Percentiles rank a stretch among this genome's conserved stretches.
Conservation (phyloP, 2,113 vertebrate species). For the Chaetura pelagica region DNA sequence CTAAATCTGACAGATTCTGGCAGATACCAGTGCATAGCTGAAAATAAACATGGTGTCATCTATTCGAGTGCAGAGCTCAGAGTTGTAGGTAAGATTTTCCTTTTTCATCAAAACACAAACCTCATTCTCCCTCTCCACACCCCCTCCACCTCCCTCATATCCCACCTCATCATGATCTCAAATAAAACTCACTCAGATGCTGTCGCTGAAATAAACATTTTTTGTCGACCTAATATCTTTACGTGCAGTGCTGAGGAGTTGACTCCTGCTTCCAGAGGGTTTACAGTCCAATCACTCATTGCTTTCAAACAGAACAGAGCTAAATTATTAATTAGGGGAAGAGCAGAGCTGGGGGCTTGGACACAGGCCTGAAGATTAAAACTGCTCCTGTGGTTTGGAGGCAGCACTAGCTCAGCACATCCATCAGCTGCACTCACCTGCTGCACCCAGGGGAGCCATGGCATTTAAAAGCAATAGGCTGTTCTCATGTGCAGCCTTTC, state of each 20-base stretch:
- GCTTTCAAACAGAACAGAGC: constrained; percentile 4
- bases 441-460: background rate
- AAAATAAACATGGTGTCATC: constrained; percentile 95
- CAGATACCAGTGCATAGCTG: constrained; percentile 96
- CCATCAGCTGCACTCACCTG: background rate
- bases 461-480: background rate
- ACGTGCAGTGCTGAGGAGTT: background rate
- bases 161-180: background rate
- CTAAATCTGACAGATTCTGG: constrained; percentile 92
- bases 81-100: constrained; percentile 88
- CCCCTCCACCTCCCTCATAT: background rate
- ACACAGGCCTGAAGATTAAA: background rate
- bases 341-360: background rate
- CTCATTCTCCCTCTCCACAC: background rate
- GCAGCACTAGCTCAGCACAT: background rate
- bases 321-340: constrained; percentile 33
- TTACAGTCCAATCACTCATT: background rate
- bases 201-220: background rate
- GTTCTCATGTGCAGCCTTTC: background rate
- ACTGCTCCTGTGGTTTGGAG: background rate
- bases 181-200: background rate
- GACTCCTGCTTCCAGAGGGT: constrained; percentile 13
- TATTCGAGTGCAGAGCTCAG: constrained; percentile 90
- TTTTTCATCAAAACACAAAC: background rate
- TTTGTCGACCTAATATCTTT: background rate